phyloP scores from a whole-genome alignment of 2,797 vertebrate genomes.

The Thunnus albacares region DNA sequence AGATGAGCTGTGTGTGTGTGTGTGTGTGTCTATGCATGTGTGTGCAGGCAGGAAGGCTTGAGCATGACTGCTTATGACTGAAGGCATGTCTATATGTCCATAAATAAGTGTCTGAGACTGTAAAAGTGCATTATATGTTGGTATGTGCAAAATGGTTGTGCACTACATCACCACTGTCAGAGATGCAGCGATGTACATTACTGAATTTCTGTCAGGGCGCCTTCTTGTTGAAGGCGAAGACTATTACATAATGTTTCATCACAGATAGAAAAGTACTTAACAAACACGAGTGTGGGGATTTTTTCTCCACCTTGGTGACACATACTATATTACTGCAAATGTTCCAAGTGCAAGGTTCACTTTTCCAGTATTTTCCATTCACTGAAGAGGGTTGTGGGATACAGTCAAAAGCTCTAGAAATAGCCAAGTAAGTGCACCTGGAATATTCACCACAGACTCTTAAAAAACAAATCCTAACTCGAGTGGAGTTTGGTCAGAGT shows the following conservation, averaged over 20 bases:
- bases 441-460: too few relatives aligned
- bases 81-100: conserved; percentile 11
- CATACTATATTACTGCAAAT: too few relatives aligned
- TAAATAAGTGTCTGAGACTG: neutral
- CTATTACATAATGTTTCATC: neutral
- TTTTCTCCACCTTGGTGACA: too few relatives aligned
- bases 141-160: neutral
- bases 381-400: too few relatives aligned
- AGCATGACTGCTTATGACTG: conserved; percentile 2
- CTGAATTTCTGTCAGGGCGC: neutral
- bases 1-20: conserved; percentile 23
- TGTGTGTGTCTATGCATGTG: conserved; percentile 16
- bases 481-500: too few relatives aligned
- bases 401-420: too few relatives aligned
- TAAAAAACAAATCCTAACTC: too few relatives aligned
- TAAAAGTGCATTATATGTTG: neutral
- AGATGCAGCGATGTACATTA: neutral
- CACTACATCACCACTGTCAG: neutral
- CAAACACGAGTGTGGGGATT: too few relatives aligned
- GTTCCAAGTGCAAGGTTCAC: too few relatives aligned
- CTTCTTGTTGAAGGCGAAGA: conserved; percentile 23
- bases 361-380: too few relatives aligned
- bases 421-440: too few relatives aligned
- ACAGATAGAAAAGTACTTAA: too few relatives aligned
- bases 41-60: neutral